phyloP scores from a whole-genome alignment of 2,888 invertebrate species.

The Cerceris rybyensis region DNA sequence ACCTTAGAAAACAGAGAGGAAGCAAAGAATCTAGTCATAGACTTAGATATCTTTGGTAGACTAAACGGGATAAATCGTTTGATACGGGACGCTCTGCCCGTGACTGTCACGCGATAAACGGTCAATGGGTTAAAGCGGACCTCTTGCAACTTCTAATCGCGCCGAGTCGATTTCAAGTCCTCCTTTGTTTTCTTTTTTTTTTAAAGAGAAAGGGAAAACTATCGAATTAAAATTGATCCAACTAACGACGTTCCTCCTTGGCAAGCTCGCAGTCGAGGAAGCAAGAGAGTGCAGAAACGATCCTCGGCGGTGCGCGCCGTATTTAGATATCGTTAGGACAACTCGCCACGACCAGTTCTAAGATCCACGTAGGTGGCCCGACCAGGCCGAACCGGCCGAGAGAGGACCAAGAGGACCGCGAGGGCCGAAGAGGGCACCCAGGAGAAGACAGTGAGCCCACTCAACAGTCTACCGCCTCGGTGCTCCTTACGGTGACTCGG shows the following conservation, averaged over 20 bases:
- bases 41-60: no score
- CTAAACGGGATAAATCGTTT: no score
- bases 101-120: no score
- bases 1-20: no score
- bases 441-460: conserved; percentile 36
- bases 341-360: conserved; percentile 47
- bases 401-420: conserved; percentile 32
- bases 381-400: conserved; percentile 8
- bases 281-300: conserved; percentile 17
- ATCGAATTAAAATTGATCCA: no score
- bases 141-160: no score
- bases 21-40: no score
- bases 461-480: conserved; percentile 45
- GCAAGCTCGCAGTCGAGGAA: conserved; percentile 20
- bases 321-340: conserved; percentile 56
- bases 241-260: conserved; percentile 12
- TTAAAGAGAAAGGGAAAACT: no score
- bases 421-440: conserved; percentile 7
- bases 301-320: conserved; percentile 32
- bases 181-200: no score
- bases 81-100: no score
- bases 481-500: conserved; percentile 48
- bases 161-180: no score
- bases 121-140: no score
- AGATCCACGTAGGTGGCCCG: conserved; percentile 60